Evolutionary conservation across 2,797 vertebrate genomes (phyloP), one percentile per base, ranked within the genome.

Genomic region (Martes flavigula): DNA sequence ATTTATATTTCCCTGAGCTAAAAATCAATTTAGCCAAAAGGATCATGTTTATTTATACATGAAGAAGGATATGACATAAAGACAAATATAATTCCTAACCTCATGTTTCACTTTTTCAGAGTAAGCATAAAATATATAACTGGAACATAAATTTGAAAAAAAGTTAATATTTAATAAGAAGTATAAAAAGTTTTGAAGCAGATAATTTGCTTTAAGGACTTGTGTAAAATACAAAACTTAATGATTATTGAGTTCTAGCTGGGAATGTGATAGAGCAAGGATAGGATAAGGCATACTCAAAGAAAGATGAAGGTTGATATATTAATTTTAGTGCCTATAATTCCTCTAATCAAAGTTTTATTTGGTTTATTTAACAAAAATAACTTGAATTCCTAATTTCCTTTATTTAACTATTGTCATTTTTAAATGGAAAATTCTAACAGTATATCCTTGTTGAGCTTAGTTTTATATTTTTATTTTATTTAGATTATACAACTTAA

Each of bases 11-110:
- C 96, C 62, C 90, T 94, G 90, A 96, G 89, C 93, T 97, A 97
- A 94, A 98, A 97, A 97, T 97, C 95, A 95, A 94, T 95, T 95
- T 89, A 97, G 73, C 35, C 46, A 87, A 97, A 97, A 92, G 91
- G 56, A 97, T 96, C 75, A 97, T 85, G 79, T 84, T 97, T 97
- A 97, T 97, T 98, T 96, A 96, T 96, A 96, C n/a, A 93, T 86
- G 68, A 93, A 90, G 81, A 96, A 95, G 70, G 64, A 87, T 97
- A 83, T 66, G 79, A 90, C 79, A 95, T 87, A 90, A 91, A 97
- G 85, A 54, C 46, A 93, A 96, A 92, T 85, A 91, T 94, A 94
- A 90, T 85, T 87, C 64, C 23, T 87, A 91, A 84, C 21, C 64
- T 93, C 86, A 25, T 64, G 81, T 90, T 96, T 96, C 38, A 84